Percentiles rank a stretch among this genome's conserved stretches.
These are phyloP conservation scores for Pseudobourletiella spinata DNA, from an alignment of 1,140 invertebrate species.

Conservation along the genomic window DNA sequence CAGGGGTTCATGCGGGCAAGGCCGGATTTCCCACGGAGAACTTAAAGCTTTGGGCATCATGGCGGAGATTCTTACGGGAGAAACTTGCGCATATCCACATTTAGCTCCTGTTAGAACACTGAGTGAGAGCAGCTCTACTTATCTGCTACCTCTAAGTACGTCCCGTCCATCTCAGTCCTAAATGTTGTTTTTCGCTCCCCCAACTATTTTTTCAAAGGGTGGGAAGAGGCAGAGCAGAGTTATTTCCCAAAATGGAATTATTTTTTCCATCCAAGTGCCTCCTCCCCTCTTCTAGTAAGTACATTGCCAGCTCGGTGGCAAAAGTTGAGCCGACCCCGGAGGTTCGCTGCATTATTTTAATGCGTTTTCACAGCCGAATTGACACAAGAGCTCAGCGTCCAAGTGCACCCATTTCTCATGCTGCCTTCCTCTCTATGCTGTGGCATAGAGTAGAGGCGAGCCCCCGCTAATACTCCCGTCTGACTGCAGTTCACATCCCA, in stretches of 20 bases:
- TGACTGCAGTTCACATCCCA: not conserved
- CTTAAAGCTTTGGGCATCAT: not conserved
- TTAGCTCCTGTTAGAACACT: too few species aligned
- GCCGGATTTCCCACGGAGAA: not conserved
- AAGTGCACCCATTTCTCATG: conserved; percentile 17
- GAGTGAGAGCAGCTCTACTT: too few species aligned
- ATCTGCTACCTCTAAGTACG: too few species aligned
- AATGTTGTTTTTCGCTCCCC: not conserved
- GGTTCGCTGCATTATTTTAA: conserved; percentile 22
- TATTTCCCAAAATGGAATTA: not conserved
- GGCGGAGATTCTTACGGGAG: not conserved
- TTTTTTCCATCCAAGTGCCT: not conserved
- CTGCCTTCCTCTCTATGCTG: not conserved
- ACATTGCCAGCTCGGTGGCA: not conserved
- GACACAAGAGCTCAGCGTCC: conserved; percentile 8
- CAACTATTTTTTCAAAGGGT: conserved; percentile 1
- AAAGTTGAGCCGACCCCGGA: not conserved
- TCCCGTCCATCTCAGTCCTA: too few species aligned
- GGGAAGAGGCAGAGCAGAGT: not conserved
- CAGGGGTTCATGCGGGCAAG: not conserved
- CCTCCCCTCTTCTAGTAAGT: not conserved
- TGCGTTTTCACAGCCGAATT: conserved; percentile 24
- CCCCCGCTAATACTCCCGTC: not conserved
- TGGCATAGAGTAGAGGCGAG: too few species aligned
- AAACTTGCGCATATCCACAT: not conserved